Evolutionary conservation across 2,888 invertebrate genomes (phyloP).

Genomic region (Meloe dianella): DNA sequence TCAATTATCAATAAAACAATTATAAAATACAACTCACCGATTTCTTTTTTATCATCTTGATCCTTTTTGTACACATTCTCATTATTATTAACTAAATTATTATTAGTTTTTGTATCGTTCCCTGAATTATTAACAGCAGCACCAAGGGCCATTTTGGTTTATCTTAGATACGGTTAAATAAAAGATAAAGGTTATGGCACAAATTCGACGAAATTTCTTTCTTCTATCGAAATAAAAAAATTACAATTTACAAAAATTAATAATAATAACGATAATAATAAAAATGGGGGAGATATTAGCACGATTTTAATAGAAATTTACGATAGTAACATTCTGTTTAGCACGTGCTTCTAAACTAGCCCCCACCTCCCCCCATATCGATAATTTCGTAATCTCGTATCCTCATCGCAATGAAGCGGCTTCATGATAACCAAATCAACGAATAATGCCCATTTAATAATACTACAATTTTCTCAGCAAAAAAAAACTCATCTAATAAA

Average conservation of each 20-base stretch:
- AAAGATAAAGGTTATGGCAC: not conserved
- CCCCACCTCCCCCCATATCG: constrained; percentile 34
- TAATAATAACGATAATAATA: not conserved
- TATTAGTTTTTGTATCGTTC: constrained; percentile 40
- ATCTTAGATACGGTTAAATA: constrained; percentile 10
- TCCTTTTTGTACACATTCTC: constrained; percentile 38
- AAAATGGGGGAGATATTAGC: not conserved
- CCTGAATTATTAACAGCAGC: constrained; percentile 45
- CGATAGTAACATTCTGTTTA: constrained; percentile 41
- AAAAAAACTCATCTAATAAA: too few relatives aligned
- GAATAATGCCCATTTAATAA: not conserved
- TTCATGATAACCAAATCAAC: not conserved
- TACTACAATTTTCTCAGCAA: too few relatives aligned
- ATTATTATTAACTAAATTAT: constrained; percentile 36
- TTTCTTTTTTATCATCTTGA: constrained; percentile 32
- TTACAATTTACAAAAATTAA: not conserved
- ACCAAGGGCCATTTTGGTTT: constrained; percentile 50
- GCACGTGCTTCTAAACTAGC: constrained; percentile 46
- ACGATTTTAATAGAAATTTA: constrained; percentile 19
- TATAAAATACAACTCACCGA: constrained; percentile 35
- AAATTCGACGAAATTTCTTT: not conserved
- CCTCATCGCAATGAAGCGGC: not conserved
- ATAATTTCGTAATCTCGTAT: constrained; percentile 18
- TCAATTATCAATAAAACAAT: not conserved
- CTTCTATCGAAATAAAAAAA: not conserved